Conservation (phyloP, 2,888 invertebrate genomes). For the Andrena trimmerana region DNA sequence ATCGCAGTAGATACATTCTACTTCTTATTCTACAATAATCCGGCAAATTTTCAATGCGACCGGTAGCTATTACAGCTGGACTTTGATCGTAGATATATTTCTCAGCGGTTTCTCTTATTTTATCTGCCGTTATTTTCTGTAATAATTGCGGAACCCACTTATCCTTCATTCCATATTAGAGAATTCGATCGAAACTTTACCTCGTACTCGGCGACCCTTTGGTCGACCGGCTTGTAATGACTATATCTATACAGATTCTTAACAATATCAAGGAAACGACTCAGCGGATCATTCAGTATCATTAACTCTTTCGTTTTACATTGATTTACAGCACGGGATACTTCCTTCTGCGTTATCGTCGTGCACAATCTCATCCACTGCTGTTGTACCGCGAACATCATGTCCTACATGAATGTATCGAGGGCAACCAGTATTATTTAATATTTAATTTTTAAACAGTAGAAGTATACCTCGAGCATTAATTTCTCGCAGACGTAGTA, state of each 20-base stretch:
- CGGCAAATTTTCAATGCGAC: conserved; percentile 85
- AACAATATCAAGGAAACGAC: conserved; percentile 84
- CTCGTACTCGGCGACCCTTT: conserved; percentile 67
- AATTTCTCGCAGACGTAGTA: conserved; percentile 83
- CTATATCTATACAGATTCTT: conserved; percentile 82
- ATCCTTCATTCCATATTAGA: not conserved
- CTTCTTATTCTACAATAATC: conserved; percentile 79
- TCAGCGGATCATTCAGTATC: conserved; percentile 77
- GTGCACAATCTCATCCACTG: conserved; percentile 85
- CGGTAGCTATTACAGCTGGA: conserved; percentile 85
- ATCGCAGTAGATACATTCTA: conserved; percentile 51
- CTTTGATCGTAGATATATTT: conserved; percentile 85
- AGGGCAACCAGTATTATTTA: not conserved
- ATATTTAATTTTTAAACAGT: not conserved
- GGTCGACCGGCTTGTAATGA: conserved; percentile 72
- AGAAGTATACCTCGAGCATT: conserved; percentile 65
- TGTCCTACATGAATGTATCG: conserved; percentile 75
- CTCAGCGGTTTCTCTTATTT: conserved; percentile 70
- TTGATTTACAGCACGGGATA: conserved; percentile 81
- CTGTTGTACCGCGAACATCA: conserved; percentile 83
- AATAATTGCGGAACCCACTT: conserved; percentile 12
- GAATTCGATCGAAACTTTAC: conserved; percentile 38
- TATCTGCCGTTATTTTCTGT: conserved; percentile 51
- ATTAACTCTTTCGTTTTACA: conserved; percentile 81
- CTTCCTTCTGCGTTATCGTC: conserved; percentile 77